Conservation (phyloP, 1,140 invertebrate genomes). For the Heliconius hermathena region DNA sequence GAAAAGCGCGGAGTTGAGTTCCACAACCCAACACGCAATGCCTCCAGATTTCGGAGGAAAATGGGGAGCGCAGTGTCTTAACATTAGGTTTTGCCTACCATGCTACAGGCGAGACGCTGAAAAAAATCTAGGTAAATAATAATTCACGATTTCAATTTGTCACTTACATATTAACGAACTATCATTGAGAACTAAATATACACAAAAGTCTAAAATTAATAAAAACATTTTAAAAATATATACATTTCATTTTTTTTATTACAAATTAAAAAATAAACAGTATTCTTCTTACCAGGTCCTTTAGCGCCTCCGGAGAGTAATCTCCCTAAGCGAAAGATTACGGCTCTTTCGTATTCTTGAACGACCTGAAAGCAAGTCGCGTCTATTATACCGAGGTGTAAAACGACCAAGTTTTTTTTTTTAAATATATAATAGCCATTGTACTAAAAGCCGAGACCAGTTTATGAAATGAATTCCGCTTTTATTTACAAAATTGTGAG, state of each 20-base stretch:
- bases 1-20: too few species aligned
- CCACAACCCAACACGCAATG: too few species aligned
- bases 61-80: too few species aligned
- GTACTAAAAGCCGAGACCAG: not conserved
- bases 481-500: not conserved
- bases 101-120: too few species aligned
- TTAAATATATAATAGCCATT: conserved; percentile 18
- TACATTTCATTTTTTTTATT: not conserved
- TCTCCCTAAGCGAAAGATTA: conserved; percentile 94
- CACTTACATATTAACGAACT: too few species aligned
- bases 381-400: not conserved
- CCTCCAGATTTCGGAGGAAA: too few species aligned
- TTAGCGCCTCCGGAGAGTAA: conserved; percentile 94
- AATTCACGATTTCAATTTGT: too few species aligned
- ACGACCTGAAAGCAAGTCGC: conserved; percentile 86
- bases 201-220: too few species aligned
- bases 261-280: not conserved
- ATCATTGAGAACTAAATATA: too few species aligned
- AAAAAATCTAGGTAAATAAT: too few species aligned
- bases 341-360: conserved; percentile 94
- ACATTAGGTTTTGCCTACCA: too few species aligned
- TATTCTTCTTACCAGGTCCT: conserved; percentile 87
- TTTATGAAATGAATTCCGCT: not conserved
- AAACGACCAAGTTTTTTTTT: not conserved
- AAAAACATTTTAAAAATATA: too few species aligned